phyloP scores from a whole-genome alignment of 2,797 vertebrate species.

The Catostomus latipinnis region DNA sequence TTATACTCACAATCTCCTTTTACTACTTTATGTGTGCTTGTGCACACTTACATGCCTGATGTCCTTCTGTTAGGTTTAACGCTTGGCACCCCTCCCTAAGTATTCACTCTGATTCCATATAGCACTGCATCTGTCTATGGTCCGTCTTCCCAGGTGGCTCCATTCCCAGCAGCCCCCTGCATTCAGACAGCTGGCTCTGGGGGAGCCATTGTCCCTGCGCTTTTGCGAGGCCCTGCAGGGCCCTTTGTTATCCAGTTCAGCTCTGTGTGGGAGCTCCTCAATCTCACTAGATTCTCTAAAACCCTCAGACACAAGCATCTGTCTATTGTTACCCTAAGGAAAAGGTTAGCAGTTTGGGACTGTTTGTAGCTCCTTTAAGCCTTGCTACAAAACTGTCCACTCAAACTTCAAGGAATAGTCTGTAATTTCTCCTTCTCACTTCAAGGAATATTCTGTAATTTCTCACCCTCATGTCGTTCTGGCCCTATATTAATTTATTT shows the following conservation, averaged over 20 bases:
- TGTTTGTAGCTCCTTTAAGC: neutral
- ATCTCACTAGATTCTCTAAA: slow-evolving; percentile 13
- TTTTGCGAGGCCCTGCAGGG: slow-evolving; percentile 22
- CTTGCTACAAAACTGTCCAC: too few species aligned
- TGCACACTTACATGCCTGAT: neutral
- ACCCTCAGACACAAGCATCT: neutral
- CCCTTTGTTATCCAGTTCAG: slow-evolving; percentile 59
- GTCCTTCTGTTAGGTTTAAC: slow-evolving; percentile 27
- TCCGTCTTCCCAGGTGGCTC: slow-evolving; percentile 70
- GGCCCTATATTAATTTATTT: too few species aligned
- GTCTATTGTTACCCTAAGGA: neutral
- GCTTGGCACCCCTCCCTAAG: slow-evolving; percentile 21
- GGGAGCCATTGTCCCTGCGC: slow-evolving; percentile 69
- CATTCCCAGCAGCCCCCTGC: slow-evolving; percentile 61
- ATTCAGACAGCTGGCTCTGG: slow-evolving; percentile 73
- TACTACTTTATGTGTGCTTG: neutral
- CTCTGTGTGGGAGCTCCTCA: slow-evolving; percentile 69
- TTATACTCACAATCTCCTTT: neutral
- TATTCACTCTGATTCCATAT: slow-evolving; percentile 40
- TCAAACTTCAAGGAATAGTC: too few species aligned
- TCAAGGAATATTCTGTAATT: too few species aligned
- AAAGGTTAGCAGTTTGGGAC: neutral
- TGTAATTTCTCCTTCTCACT: too few species aligned
- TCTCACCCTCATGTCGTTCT: too few species aligned
- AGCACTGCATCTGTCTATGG: slow-evolving; percentile 68